phyloP scores from a whole-genome alignment of 2,113 vertebrate genomes.

The Mesoclemmys tuberculata region DNA sequence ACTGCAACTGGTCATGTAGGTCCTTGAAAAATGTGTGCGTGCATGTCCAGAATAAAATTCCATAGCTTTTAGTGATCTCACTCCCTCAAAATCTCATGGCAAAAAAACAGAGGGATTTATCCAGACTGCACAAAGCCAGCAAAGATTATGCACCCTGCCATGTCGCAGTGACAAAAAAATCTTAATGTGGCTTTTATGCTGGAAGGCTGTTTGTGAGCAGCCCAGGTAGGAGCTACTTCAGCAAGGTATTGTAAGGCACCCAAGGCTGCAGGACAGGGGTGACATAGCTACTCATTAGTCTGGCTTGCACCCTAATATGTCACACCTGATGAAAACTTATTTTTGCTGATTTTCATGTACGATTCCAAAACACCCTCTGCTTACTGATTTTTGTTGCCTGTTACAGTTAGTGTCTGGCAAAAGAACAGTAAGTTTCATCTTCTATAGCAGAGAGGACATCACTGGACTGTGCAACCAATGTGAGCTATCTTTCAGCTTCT shows the following conservation, averaged over 20 bases:
- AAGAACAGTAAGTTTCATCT: background rate
- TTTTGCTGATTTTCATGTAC: background rate
- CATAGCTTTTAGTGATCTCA: background rate
- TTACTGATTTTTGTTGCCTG: background rate
- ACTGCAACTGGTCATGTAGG: background rate
- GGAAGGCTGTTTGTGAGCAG: too few species aligned
- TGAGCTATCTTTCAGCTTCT: background rate
- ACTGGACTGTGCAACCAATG: rapidly evolving
- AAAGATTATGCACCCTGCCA: background rate
- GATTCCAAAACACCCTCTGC: background rate
- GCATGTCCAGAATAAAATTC: background rate
- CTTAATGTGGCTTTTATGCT: background rate
- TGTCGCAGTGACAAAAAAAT: background rate
- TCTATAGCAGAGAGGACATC: background rate
- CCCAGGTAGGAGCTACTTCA: too few species aligned
- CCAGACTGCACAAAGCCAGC: background rate
- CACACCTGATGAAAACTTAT: background rate
- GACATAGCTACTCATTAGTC: too few species aligned
- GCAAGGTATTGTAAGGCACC: too few species aligned
- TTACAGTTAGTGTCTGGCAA: background rate
- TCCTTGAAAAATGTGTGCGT: background rate
- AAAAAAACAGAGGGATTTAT: background rate
- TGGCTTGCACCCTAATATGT: too few species aligned
- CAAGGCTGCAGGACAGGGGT: too few species aligned
- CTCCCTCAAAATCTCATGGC: background rate